Evolutionary conservation across 1,140 invertebrate species (phyloP), one percentile per base, ranked within the genome.

Genomic region (Drosophila ironensis): DNA sequence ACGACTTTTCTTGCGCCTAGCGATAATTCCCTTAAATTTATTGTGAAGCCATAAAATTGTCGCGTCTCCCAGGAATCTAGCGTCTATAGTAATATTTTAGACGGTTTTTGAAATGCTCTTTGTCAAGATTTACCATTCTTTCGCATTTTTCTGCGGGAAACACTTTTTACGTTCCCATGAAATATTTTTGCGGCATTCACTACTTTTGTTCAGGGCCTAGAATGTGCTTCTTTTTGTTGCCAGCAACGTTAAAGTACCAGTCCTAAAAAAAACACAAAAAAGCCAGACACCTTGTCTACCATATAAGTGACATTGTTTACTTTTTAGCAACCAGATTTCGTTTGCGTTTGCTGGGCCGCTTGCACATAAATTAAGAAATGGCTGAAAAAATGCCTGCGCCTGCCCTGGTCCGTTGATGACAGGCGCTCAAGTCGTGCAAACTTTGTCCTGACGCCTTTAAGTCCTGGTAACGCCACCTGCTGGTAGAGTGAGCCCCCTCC

Each of bases 361-460:
- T 48, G 69, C 73, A 78, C 80, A 84, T 84, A 84, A 84, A 84
- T 84, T 84, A 84, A 78, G 80, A 74, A 84, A 70, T 84, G 73
- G 78, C 72, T 82, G 80, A 71, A 64, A 82, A 69, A 67, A 73
- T 61, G 16, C 38, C 37, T 16, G 9, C 27, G 45, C 47, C 68
- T 68, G 33, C 41, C 30, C 30, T 12, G n/a, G 25, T 17, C 47
- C 46, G 14, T 28, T 33, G 42, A 48, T 69, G 69, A 70, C 63
- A 77, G 72, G 56, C 63, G 51, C 52, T 77, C 48, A 48, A 77
- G 56, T 19, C 57, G 11, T 48, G 57, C 48, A 38, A 69, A 59
- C 52, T 50, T 56, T 56, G 57, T 14, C 57, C 20, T 50, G 63
- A 69, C 27, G 63, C 64, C 66, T 50, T 42, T 53, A 69, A 47